phyloP scores from a whole-genome alignment of 2,888 invertebrate genomes.

The Pyrocoelia pectoralis region DNA sequence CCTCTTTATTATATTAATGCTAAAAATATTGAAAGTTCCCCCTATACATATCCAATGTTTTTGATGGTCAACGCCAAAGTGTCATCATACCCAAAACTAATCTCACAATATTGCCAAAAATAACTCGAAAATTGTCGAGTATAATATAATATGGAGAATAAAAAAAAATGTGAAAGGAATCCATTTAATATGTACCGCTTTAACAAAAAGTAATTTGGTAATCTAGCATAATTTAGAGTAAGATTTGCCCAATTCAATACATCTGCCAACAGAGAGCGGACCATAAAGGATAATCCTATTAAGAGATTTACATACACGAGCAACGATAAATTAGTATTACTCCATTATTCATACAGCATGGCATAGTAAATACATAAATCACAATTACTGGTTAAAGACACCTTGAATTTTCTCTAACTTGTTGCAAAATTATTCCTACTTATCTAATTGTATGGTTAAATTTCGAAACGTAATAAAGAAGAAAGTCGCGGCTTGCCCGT shows the following conservation, averaged over 20 bases:
- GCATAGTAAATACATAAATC: slow-evolving; percentile 56
- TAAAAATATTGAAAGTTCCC: no score
- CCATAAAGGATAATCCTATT: slow-evolving; percentile 56
- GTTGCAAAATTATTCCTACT: slow-evolving; percentile 20
- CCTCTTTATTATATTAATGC: no score
- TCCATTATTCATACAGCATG: slow-evolving; percentile 55
- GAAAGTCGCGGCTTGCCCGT: no score
- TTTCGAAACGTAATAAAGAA: slow-evolving; percentile 1
- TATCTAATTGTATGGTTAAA: neutral
- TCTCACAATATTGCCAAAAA: no score
- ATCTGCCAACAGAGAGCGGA: slow-evolving; percentile 46
- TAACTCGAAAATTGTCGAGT: no score
- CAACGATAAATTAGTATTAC: slow-evolving; percentile 58
- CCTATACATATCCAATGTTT: no score
- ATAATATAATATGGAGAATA: no score
- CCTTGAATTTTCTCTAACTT: slow-evolving; percentile 22
- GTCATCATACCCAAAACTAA: no score
- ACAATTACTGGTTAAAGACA: slow-evolving; percentile 53
- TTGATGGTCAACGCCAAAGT: no score
- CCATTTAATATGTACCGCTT: slow-evolving; percentile 4
- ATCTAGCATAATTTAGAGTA: slow-evolving; percentile 22
- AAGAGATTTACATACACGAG: slow-evolving; percentile 57
- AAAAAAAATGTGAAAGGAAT: neutral
- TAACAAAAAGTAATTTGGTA: slow-evolving; percentile 18
- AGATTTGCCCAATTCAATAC: slow-evolving; percentile 35